Conservation (phyloP, 2,113 vertebrate species). For the Pampusana beccarii region DNA sequence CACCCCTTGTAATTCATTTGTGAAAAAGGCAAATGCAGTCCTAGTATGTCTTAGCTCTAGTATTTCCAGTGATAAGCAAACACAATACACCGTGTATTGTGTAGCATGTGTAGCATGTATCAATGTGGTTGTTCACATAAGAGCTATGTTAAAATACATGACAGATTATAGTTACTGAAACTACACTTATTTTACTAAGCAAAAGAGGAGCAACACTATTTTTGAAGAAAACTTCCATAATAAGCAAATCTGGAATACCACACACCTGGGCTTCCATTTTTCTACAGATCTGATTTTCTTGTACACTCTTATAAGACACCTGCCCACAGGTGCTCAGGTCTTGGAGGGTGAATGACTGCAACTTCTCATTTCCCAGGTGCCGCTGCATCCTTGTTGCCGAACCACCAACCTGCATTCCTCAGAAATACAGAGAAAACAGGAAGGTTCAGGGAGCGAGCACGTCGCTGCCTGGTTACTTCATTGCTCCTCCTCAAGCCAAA, state of each 20-base stretch:
- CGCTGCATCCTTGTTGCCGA: neutral
- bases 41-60: neutral
- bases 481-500: neutral
- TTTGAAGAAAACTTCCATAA: neutral
- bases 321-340: neutral
- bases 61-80: neutral
- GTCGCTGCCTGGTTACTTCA: rapidly evolving
- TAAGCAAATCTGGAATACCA: neutral
- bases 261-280: neutral
- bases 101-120: neutral
- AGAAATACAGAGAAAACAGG: neutral
- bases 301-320: neutral
- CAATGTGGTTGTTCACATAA: neutral
- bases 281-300: neutral
- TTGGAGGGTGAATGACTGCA: neutral
- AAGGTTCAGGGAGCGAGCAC: rapidly evolving
- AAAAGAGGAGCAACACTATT: neutral
- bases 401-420: neutral
- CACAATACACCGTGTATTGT: neutral
- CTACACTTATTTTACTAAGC: neutral
- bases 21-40: neutral
- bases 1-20: neutral
- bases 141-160: neutral
- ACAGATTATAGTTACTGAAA: neutral
- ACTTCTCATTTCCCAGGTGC: neutral